A percentile compares a stretch with the other conserved stretches of the same genome.
These are phyloP conservation scores for Atethmia centrago DNA, from an alignment of 2,888 invertebrate genomes.

Conservation along the genomic window DNA sequence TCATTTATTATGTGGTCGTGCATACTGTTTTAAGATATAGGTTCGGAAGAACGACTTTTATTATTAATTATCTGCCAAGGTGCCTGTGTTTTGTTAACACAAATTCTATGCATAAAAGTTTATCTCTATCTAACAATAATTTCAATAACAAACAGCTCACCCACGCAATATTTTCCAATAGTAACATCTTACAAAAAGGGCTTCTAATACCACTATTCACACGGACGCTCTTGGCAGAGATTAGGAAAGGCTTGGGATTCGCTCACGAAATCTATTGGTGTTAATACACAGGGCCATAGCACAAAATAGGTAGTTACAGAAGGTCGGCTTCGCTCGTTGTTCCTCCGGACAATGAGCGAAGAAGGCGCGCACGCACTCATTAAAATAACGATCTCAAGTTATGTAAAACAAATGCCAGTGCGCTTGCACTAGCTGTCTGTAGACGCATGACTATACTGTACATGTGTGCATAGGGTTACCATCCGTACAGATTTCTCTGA, in stretches of 20 bases:
- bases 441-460: neutral
- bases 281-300: slow-evolving; percentile 12
- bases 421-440: neutral
- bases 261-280: slow-evolving; percentile 45
- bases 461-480: neutral
- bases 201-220: slow-evolving; percentile 32
- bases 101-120: too few relatives aligned
- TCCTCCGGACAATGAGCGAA: neutral
- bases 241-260: slow-evolving; percentile 42
- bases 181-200: slow-evolving; percentile 21
- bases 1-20: too few relatives aligned
- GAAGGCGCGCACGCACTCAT: neutral
- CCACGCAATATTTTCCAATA: slow-evolving; percentile 28
- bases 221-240: slow-evolving; percentile 30
- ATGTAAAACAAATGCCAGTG: neutral
- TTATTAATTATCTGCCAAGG: too few relatives aligned
- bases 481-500: neutral
- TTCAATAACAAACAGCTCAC: slow-evolving; percentile 21
- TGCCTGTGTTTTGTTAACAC: too few relatives aligned
- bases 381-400: neutral
- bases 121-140: neutral
- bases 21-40: too few relatives aligned
- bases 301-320: neutral
- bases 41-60: too few relatives aligned
- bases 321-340: too few relatives aligned